phyloP scores from a whole-genome alignment of 2,888 invertebrate species.

The Drosophila diplacantha region DNA sequence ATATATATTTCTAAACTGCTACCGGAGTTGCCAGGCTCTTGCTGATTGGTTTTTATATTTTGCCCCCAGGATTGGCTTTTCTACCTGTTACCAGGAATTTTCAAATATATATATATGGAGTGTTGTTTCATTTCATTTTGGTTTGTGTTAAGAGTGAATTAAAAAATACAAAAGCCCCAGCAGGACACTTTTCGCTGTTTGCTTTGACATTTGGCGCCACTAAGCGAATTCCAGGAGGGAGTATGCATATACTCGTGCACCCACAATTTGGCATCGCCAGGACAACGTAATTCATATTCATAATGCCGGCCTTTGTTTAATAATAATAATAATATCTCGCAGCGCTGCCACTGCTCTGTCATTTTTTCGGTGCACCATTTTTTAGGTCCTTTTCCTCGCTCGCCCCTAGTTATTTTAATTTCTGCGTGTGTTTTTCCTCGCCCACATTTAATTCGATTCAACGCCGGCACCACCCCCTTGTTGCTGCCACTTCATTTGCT shows the following conservation, averaged over 20 bases:
- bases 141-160: slow-evolving; percentile 6
- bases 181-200: not conserved
- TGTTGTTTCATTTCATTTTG: slow-evolving; percentile 2
- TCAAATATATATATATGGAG: not conserved
- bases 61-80: not conserved
- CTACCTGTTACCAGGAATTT: not conserved
- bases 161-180: slow-evolving; percentile 6
- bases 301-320: slow-evolving; percentile 30
- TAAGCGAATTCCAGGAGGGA: not conserved
- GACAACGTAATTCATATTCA: slow-evolving; percentile 25
- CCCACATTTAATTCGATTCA: slow-evolving; percentile 44
- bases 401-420: slow-evolving; percentile 22
- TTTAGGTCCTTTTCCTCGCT: not conserved
- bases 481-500: slow-evolving; percentile 45
- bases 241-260: too few species aligned
- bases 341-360: not conserved
- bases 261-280: slow-evolving; percentile 14
- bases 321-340: slow-evolving; percentile 17
- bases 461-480: not conserved
- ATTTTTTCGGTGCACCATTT: not conserved
- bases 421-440: slow-evolving; percentile 22
- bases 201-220: slow-evolving; percentile 7
- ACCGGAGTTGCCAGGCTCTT: not conserved
- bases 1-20: not conserved
- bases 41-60: slow-evolving; percentile 4